Evolutionary conservation across 2,113 vertebrate species (phyloP).

Genomic region (Dinomys branickii): DNA sequence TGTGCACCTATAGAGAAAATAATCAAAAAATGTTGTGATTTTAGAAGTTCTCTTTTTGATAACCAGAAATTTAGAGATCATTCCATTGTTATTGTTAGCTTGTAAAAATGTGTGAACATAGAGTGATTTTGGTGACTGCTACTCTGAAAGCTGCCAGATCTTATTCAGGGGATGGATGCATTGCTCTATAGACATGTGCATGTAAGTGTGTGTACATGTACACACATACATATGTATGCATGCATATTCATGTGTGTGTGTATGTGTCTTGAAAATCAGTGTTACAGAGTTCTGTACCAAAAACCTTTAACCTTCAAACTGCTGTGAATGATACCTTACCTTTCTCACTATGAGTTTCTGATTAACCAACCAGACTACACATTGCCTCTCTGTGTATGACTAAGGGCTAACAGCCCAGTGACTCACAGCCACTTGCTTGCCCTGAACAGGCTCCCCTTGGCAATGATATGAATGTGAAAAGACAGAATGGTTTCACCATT

Average conservation of each 20-base stretch:
- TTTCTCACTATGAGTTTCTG: constrained; percentile 57
- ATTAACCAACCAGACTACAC: constrained; percentile 53
- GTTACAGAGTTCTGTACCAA: constrained; percentile 57
- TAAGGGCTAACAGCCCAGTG: background rate
- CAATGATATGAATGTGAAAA: constrained; percentile 22
- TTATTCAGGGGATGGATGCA: background rate
- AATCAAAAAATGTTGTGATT: constrained; percentile 75
- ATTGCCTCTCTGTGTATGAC: constrained; percentile 67
- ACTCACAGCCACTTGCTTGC: constrained; percentile 60
- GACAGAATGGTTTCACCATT: background rate
- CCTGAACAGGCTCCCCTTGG: constrained; percentile 8
- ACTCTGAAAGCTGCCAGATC: constrained; percentile 64
- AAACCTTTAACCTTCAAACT: constrained; percentile 59
- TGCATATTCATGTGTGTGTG: background rate
- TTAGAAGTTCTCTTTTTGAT: constrained; percentile 73
- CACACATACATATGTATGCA: no score
- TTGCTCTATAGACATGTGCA: background rate
- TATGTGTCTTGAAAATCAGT: constrained; percentile 44
- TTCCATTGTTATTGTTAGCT: constrained; percentile 79
- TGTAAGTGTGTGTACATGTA: background rate
- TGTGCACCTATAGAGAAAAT: constrained; percentile 77
- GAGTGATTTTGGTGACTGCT: constrained; percentile 69
- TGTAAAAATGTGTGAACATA: constrained; percentile 74
- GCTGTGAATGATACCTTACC: constrained; percentile 72
- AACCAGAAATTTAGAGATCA: constrained; percentile 79